Evolutionary conservation across 2,113 vertebrate genomes (phyloP), one percentile per base, ranked within the genome.

Genomic region (Dasyornis broadbenti): DNA sequence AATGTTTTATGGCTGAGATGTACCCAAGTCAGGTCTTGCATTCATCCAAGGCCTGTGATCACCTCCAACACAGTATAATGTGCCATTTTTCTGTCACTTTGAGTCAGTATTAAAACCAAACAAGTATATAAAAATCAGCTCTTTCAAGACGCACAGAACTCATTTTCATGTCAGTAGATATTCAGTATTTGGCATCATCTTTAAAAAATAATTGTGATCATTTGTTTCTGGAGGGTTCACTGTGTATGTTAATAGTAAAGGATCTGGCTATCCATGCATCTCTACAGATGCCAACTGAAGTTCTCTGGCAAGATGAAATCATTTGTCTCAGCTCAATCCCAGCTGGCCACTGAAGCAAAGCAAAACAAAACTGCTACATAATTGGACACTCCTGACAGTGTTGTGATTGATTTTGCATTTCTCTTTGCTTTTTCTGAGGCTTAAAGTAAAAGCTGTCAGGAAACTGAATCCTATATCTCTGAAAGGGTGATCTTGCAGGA

Each of bases 211-310:
- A 40, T 33, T 37, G 33, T 68, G 63, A 27, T 76, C 45, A 86
- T 65, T 92, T 90, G 73, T 87, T 92, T 94, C 52, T 92, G 78
- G 84, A 92, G 86, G 39, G 35, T 16, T 94, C 27, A 37, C 56
- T 88, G 24, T 91, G 35, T 60, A 15, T 59, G 68, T 78, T 83
- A 71, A 39, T 33, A 79, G 49, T 40, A 45, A 71, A 92, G 44
- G 75, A 92, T 59, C 59, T 95, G 75, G 50, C 60, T 61, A 15
- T 73, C 52, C 33, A 31, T 0, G 2, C 68, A 35, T 75, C 37
- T 71, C 31, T 91, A 68, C 9, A 11, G 53, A 77, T 28, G 50
- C 82, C 63, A 86, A 11, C 27, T 15, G 35, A 91, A 75, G 31
- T 71, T 90, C 40, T 80, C n/a, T 95, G 93, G 71, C 60, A 77